Conservation (phyloP, 2,888 invertebrate species). For the Cylindroiulus punctatus region DNA sequence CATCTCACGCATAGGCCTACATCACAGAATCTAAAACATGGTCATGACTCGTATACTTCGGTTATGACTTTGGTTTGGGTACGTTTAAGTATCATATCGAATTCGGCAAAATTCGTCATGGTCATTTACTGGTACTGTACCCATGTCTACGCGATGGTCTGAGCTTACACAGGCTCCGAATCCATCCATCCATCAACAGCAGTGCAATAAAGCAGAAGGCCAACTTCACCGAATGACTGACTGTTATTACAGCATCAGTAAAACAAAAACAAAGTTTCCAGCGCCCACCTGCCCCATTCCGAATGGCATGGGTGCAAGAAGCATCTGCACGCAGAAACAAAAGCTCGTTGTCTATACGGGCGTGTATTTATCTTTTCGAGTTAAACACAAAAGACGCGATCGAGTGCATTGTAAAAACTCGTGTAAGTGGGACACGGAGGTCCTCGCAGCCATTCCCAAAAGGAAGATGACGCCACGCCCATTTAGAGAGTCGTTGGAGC, state of each 20-base stretch:
- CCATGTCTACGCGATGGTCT: too few species aligned
- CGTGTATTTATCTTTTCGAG: not conserved
- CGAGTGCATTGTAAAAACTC: not conserved
- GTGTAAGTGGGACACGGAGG: not conserved
- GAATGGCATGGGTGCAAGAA: not conserved
- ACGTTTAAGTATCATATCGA: too few species aligned
- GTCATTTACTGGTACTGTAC: too few species aligned
- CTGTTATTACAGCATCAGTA: not conserved
- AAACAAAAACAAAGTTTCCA: not conserved
- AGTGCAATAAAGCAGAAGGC: too few species aligned
- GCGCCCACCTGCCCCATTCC: not conserved
- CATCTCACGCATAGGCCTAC: not conserved
- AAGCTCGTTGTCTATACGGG: not conserved
- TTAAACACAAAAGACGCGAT: not conserved
- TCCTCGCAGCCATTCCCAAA: not conserved
- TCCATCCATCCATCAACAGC: too few species aligned
- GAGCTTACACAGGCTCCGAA: too few species aligned
- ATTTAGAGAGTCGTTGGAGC: not conserved
- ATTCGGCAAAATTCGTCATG: too few species aligned
- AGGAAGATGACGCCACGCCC: not conserved
- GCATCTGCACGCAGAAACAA: not conserved
- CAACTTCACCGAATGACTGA: not conserved
- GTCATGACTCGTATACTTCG: too few species aligned
- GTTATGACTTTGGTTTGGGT: too few species aligned
- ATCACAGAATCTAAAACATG: too few species aligned